phyloP scores from a whole-genome alignment of 2,888 invertebrate species.

The Bedellia somnulentella region DNA sequence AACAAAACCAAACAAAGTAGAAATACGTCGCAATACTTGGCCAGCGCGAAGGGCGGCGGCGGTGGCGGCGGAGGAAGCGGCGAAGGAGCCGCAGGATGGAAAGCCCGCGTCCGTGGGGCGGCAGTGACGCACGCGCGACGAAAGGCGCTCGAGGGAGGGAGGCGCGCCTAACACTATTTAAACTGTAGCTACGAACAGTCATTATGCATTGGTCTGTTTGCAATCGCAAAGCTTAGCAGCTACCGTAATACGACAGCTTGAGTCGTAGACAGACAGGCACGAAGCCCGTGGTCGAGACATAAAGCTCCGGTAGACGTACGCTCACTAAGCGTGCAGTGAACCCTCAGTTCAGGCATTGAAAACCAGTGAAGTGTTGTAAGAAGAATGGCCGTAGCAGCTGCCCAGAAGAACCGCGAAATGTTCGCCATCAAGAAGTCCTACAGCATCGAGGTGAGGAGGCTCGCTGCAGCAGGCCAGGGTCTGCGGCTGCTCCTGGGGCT shows the following conservation, averaged over 20 bases:
- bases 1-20: too few relatives aligned
- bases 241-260: constrained; percentile 57
- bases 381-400: constrained; percentile 87
- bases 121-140: constrained; percentile 65
- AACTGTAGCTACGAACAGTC: constrained; percentile 65
- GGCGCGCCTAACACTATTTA: constrained; percentile 64
- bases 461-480: constrained; percentile 6
- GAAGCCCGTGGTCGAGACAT: constrained; percentile 64
- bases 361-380: constrained; percentile 47
- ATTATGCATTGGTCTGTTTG: constrained; percentile 72
- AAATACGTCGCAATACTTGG: too few relatives aligned
- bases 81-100: constrained; percentile 11
- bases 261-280: constrained; percentile 62
- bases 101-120: constrained; percentile 29
- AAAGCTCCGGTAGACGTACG: constrained; percentile 57
- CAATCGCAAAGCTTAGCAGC: constrained; percentile 66
- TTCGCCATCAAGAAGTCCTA: constrained; percentile 97
- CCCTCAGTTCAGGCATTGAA: constrained; percentile 47
- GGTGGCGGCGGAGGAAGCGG: constrained; percentile 8
- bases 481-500: too few relatives aligned
- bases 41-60: neutral
- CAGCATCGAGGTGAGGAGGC: constrained; percentile 88
- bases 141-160: constrained; percentile 58
- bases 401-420: constrained; percentile 93
- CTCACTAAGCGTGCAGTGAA: constrained; percentile 59